phyloP scores from a whole-genome alignment of 2,113 vertebrate species.

The Gymnarchus niloticus region DNA sequence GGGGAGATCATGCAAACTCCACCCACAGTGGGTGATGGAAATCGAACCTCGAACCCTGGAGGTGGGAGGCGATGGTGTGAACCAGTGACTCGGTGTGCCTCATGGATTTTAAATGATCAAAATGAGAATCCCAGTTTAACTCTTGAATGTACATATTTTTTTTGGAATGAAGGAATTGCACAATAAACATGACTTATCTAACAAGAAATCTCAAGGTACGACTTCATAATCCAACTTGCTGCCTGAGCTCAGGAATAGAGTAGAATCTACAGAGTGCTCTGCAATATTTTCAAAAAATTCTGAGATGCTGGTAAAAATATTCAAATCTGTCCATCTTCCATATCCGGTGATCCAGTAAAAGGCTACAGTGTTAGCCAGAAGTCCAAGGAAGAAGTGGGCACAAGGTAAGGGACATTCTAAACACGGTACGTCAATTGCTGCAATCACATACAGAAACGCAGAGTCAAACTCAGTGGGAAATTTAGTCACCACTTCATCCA shows the following conservation, averaged over 20 bases:
- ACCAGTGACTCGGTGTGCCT: no score
- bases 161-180: not conserved
- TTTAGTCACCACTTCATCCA: not conserved
- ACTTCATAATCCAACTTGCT: no score
- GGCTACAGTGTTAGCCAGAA: not conserved
- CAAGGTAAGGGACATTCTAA: not conserved
- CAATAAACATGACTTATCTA: not conserved
- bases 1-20: no score
- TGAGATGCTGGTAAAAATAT: not conserved
- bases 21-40: no score
- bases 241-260: not conserved
- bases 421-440: not conserved
- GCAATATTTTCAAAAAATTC: not conserved
- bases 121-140: no score
- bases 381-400: not conserved
- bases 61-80: no score
- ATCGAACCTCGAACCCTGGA: no score
- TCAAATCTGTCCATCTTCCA: not conserved
- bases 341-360: not conserved
- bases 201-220: not conserved
- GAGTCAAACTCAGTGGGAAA: not conserved
- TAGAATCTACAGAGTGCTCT: not conserved
- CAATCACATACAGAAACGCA: not conserved
- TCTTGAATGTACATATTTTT: no score
- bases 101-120: no score